Percentiles rank a stretch among this genome's conserved stretches.
phyloP scores from a whole-genome alignment of 2,797 vertebrate genomes.

The Rachycentron canadum region DNA sequence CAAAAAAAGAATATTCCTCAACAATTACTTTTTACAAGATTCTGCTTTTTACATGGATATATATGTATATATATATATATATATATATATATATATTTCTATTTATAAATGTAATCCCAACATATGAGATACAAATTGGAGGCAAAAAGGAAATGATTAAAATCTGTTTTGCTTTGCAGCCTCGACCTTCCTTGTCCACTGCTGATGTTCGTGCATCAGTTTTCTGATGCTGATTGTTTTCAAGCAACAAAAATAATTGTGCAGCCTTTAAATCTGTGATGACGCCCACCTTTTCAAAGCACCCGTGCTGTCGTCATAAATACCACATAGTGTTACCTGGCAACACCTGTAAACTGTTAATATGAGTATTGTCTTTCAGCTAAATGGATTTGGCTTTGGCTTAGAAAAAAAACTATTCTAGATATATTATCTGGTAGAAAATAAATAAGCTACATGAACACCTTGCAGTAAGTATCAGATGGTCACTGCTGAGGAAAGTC shows the following conservation, averaged over 20 bases:
- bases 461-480: conserved; percentile 27
- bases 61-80: no score
- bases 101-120: neutral
- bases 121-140: neutral
- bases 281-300: conserved; percentile 14
- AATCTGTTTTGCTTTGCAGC: neutral
- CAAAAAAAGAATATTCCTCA: conserved; percentile 1
- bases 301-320: conserved; percentile 30
- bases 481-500: conserved; percentile 35
- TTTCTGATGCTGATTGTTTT: neutral
- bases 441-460: conserved; percentile 57
- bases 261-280: conserved; percentile 30
- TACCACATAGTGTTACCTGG: neutral
- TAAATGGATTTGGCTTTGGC: conserved; percentile 61
- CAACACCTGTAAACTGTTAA: conserved; percentile 23
- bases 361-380: conserved; percentile 4
- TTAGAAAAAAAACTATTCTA: conserved; percentile 43
- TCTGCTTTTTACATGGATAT: neutral
- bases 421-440: conserved; percentile 41
- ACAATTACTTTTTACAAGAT: neutral
- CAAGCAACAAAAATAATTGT: conserved; percentile 1
- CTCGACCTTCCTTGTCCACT: neutral
- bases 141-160: neutral
- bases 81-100: conserved; percentile 1
- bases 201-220: neutral